These are phyloP conservation scores for Neria commutata DNA, from an alignment of 2,888 invertebrate species.

Conservation along the genomic window DNA sequence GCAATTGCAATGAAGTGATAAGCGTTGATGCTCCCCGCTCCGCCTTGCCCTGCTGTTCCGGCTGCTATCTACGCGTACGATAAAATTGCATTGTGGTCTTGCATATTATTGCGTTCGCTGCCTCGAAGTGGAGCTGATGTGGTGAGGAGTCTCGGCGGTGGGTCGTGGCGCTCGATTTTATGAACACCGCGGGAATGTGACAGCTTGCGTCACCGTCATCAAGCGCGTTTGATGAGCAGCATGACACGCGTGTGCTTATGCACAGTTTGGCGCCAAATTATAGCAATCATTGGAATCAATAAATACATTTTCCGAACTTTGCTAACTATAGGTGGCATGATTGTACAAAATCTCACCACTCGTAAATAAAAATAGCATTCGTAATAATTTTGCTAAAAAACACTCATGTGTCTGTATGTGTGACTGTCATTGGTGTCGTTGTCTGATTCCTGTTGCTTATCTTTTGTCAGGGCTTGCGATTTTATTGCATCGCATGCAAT, in stretches of 20 bases:
- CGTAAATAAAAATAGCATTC: no score
- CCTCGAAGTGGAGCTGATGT: slow-evolving; percentile 41
- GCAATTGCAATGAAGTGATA: slow-evolving; percentile 55
- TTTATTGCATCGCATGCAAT: slow-evolving; percentile 52
- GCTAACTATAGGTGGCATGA: no score
- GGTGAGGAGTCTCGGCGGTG: no score
- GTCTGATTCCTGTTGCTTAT: slow-evolving; percentile 11
- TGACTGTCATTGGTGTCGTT: slow-evolving; percentile 11
- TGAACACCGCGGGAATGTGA: slow-evolving; percentile 56
- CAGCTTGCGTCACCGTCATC: slow-evolving; percentile 51
- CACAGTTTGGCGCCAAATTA: background rate
- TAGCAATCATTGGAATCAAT: slow-evolving; percentile 8
- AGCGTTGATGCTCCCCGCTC: slow-evolving; percentile 36
- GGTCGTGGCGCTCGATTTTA: no score
- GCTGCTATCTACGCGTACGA: background rate
- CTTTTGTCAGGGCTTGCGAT: slow-evolving; percentile 28
- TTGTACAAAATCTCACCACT: no score
- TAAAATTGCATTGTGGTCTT: slow-evolving; percentile 12
- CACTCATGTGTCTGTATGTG: no score
- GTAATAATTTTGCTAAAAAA: no score
- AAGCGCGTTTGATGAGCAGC: slow-evolving; percentile 39
- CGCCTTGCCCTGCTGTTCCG: background rate
- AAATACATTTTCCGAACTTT: no score
- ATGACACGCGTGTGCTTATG: background rate
- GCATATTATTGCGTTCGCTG: slow-evolving; percentile 19